Conservation (phyloP, 37 sponge, comb jelly and placozoan genomes). For the Amphimedon queenslandica region DNA sequence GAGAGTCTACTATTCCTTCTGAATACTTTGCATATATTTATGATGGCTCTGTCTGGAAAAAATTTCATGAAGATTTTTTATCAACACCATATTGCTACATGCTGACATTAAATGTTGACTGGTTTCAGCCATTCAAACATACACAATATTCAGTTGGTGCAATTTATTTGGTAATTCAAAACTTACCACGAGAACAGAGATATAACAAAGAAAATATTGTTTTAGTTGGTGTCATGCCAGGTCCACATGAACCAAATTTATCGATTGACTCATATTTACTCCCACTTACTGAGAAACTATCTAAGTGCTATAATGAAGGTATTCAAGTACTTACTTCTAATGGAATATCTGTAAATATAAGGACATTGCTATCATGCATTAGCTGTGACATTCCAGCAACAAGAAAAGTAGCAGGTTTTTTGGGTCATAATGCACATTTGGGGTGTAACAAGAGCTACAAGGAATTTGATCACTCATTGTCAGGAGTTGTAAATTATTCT, state of each 20-base stretch:
- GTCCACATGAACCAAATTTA: conserved; percentile 44
- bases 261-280: conserved; percentile 47
- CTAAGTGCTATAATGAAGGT: background rate
- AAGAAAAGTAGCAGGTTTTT: conserved; percentile 59
- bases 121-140: conserved; percentile 31
- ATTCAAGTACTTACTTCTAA: background rate
- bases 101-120: conserved; percentile 55
- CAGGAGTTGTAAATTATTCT: conserved; percentile 3
- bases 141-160: conserved; percentile 54
- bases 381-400: conserved; percentile 62
- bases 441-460: conserved; percentile 51
- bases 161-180: conserved; percentile 53
- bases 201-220: conserved; percentile 40
- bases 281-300: conserved; percentile 39
- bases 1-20: background rate
- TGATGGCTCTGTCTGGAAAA: conserved; percentile 51
- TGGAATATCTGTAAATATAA: conserved; percentile 8
- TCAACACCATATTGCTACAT: conserved; percentile 26
- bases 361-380: conserved; percentile 26
- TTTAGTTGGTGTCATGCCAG: conserved; percentile 51
- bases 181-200: conserved; percentile 35
- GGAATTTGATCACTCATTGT: background rate
- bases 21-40: conserved; percentile 32
- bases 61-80: conserved; percentile 17
- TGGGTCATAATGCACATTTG: conserved; percentile 38